Evolutionary conservation across 2,113 vertebrate species (phyloP), one percentile per base, ranked within the genome.

Genomic region (Dascyllus trimaculatus): DNA sequence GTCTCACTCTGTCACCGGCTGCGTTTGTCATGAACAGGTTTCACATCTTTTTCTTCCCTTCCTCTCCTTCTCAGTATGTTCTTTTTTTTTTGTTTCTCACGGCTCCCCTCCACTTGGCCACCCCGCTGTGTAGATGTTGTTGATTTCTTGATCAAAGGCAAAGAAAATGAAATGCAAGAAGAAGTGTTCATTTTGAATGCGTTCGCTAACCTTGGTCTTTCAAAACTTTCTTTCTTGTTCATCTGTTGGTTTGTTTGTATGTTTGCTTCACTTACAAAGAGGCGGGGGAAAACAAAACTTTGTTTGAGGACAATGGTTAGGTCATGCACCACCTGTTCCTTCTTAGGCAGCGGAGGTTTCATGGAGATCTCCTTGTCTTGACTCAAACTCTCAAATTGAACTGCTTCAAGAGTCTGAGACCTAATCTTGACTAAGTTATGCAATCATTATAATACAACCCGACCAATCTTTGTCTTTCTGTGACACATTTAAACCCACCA

Each of bases 21-120:
- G 67, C 63, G 69, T 78, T 64, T 68, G 63, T 70, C 63, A 67
- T 43, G 26, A 53, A 62, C 71, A 65, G 29, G 76, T 80, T 76
- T 83, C 21, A 17, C 38, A 18, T 64, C 22, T 66, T 46, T 71
- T 43, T 68, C 61, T 26, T n/a, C 62, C 43, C 40, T 35, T 35
- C 7, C 32, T 78, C 43, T 68, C 11, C 57, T 26, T 68, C 53
- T 75, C 53, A 60, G 22, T 46, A 76, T 58, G 71, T 70, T n/a
- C n/a, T n/a, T 56, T 56, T 13, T 53, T n/a, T 60, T 64, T 14
- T 53, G 18, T 60, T 64, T 58, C 38, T 71, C 1, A 19, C 22
- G 40, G 56, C 26, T 17, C 67, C 18, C 25, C 35, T 71, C 26
- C 21, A 1, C 53, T 62, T n/a, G 40, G 61, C 53, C 32, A 10